A percentile compares a stretch with the other conserved stretches of the same genome.
Conservation (phyloP, 2,113 vertebrate species). For the Brachirus orientalis region DNA sequence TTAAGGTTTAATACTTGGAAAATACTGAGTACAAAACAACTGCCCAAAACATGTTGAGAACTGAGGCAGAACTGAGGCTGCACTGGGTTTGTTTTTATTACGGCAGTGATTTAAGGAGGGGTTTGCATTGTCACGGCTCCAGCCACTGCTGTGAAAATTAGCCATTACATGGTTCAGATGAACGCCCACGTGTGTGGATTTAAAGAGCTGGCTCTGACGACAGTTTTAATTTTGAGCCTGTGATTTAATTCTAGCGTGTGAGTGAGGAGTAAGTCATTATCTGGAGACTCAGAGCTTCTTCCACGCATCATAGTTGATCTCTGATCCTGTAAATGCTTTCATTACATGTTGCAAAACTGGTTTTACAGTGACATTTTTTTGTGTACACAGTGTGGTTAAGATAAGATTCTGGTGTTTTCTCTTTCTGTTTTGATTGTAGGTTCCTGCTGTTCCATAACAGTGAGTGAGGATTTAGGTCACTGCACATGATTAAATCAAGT, state of each 20-base stretch:
- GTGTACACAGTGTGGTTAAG: background rate
- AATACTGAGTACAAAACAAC: too few relatives aligned
- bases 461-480: background rate
- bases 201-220: background rate
- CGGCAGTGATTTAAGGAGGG: background rate
- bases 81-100: conserved; percentile 14
- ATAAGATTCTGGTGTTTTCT: background rate
- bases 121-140: conserved; percentile 11
- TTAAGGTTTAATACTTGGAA: background rate
- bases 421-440: background rate
- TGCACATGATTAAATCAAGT: background rate
- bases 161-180: conserved; percentile 10
- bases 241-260: conserved; percentile 13
- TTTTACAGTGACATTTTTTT: background rate
- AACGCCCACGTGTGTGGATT: background rate
- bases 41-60: too few relatives aligned
- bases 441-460: background rate
- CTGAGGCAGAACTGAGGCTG: background rate
- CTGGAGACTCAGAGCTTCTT: background rate
- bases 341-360: background rate
- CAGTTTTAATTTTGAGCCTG: conserved; percentile 12
- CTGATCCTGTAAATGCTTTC: too few relatives aligned
- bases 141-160: conserved; percentile 36
- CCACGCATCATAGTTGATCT: background rate
- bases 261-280: background rate